Conservation (phyloP, 2,113 vertebrate species). For the Coptodon rendalli region DNA sequence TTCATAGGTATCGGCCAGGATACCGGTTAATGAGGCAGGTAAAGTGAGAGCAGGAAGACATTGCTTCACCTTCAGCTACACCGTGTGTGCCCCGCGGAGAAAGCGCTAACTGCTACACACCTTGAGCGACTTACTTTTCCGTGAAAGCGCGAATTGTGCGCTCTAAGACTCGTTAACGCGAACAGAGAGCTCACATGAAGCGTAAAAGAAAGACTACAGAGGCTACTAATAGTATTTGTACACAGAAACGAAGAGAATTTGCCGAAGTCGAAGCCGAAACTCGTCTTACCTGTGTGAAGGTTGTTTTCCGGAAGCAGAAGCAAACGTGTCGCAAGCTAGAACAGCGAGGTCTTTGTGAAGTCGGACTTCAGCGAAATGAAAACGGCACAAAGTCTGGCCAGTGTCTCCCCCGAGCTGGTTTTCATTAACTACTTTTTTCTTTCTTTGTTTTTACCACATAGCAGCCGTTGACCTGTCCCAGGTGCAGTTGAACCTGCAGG, state of each 20-base stretch:
- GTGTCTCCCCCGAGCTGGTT: not conserved
- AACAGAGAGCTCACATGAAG: not conserved
- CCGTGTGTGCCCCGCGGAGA: not conserved
- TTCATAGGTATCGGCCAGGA: not conserved
- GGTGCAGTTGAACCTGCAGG: slow-evolving; percentile 32
- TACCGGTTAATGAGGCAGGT: not conserved
- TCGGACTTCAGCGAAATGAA: not conserved
- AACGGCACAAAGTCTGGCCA: not conserved
- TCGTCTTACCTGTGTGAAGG: slow-evolving; percentile 70
- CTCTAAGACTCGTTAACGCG: not conserved
- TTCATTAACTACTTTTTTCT: not conserved
- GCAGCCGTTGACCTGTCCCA: not conserved
- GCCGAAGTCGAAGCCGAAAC: slow-evolving; percentile 55
- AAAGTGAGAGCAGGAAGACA: not conserved
- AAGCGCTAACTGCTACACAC: slow-evolving; percentile 21
- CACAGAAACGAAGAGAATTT: not conserved
- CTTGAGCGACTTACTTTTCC: slow-evolving; percentile 20
- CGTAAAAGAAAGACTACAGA: not conserved
- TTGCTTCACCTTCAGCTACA: slow-evolving; percentile 28
- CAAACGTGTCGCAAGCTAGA: slow-evolving; percentile 35
- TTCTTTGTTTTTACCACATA: not conserved
- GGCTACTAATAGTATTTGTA: not conserved
- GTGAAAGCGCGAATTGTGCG: not conserved
- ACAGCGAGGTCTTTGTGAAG: slow-evolving; percentile 32
- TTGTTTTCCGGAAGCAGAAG: slow-evolving; percentile 69